These are phyloP conservation scores for Chelmon rostratus DNA, from an alignment of 2,797 vertebrate genomes.

Conservation along the genomic window DNA sequence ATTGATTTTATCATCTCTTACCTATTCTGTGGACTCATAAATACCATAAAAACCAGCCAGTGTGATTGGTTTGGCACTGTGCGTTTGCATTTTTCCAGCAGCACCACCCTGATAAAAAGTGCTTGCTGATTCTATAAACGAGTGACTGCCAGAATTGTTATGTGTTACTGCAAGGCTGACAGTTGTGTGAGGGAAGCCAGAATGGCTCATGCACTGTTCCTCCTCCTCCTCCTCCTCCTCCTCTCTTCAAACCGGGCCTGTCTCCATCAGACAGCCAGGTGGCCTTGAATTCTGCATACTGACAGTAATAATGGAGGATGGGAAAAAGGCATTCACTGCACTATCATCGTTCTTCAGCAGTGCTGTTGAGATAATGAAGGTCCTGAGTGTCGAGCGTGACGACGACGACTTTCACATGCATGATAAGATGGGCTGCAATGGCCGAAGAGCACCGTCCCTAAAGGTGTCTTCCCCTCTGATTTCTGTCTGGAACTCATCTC, in stretches of 20 bases:
- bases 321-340: conserved; percentile 36
- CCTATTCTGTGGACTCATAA: too few relatives aligned
- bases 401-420: conserved; percentile 49
- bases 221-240: conserved; percentile 41
- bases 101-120: conserved; percentile 39
- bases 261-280: conserved; percentile 73
- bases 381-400: conserved; percentile 36
- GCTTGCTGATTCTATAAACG: conserved; percentile 51
- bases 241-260: conserved; percentile 46
- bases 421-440: conserved; percentile 50
- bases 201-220: conserved; percentile 38
- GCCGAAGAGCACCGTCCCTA: conserved; percentile 31
- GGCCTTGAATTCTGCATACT: conserved; percentile 68
- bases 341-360: conserved; percentile 59
- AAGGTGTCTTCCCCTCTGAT: conserved; percentile 65
- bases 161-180: conserved; percentile 66
- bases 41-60: neutral
- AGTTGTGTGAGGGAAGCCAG: conserved; percentile 66
- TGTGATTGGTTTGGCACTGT: conserved; percentile 1
- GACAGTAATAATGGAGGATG: conserved; percentile 59
- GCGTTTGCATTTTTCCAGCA: conserved; percentile 18
- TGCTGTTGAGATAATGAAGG: conserved; percentile 50
- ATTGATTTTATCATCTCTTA: neutral
- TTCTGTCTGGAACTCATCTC: conserved; percentile 75
- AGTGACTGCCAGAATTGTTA: conserved; percentile 47